These are phyloP conservation scores for Hipposideros armiger DNA, from an alignment of 2,113 vertebrate genomes.

Conservation along the genomic window DNA sequence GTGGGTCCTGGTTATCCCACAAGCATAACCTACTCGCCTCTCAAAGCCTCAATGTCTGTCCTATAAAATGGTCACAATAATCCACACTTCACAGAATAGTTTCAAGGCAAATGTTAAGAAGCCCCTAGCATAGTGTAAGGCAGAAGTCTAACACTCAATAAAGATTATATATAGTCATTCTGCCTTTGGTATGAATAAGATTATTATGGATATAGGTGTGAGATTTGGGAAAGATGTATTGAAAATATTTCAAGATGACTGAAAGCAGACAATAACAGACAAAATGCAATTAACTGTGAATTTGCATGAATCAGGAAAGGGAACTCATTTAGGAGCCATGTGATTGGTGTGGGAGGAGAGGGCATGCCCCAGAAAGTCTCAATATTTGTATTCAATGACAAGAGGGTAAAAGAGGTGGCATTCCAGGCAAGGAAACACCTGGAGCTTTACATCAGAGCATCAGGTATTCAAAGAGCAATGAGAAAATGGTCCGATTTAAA, in stretches of 20 bases:
- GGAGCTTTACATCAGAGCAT: background rate
- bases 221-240: background rate
- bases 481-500: background rate
- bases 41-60: background rate
- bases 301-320: background rate
- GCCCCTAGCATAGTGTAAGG: background rate
- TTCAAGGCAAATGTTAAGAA: background rate
- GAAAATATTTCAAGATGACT: background rate
- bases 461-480: background rate
- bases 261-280: background rate
- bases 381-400: background rate
- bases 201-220: background rate
- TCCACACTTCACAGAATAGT: background rate
- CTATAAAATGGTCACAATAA: background rate
- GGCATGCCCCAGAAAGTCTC: background rate
- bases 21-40: background rate
- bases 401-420: accelerated
- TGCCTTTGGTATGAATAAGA: background rate
- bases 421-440: background rate
- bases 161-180: slow-evolving; percentile 1
- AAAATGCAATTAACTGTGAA: background rate
- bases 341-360: too few species aligned
- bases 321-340: background rate
- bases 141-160: background rate
- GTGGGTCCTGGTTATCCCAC: background rate